These are phyloP conservation scores for Euwallacea similis DNA, from an alignment of 1,140 invertebrate genomes.

Conservation along the genomic window DNA sequence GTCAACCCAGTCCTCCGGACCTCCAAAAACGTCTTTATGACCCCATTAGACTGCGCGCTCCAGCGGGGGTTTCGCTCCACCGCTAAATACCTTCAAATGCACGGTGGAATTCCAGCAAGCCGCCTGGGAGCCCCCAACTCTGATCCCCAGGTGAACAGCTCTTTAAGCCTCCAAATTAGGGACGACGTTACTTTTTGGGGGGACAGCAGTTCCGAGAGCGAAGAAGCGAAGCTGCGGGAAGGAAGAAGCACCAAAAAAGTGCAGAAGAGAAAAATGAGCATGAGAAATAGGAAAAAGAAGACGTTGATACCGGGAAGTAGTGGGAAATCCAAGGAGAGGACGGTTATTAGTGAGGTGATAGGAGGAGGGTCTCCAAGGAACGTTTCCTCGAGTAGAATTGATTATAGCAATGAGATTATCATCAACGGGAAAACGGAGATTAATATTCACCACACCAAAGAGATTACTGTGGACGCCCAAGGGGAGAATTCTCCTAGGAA, in stretches of 20 bases:
- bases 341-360: constrained; percentile 21
- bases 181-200: constrained; percentile 49
- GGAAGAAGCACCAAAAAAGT: constrained; percentile 36
- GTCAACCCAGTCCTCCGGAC: constrained; percentile 83
- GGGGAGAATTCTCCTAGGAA: constrained; percentile 16
- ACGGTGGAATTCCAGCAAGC: constrained; percentile 79
- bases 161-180: constrained; percentile 45
- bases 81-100: constrained; percentile 90
- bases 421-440: constrained; percentile 48
- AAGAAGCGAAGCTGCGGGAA: constrained; percentile 40
- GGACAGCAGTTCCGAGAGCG: constrained; percentile 46
- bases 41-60: constrained; percentile 87
- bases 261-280: constrained; percentile 40
- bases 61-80: constrained; percentile 82
- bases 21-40: constrained; percentile 79
- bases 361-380: constrained; percentile 23
- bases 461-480: constrained; percentile 37
- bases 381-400: constrained; percentile 36
- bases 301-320: constrained; percentile 39
- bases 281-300: constrained; percentile 44
- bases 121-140: constrained; percentile 57
- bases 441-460: constrained; percentile 44
- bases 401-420: constrained; percentile 46
- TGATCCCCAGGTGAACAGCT: constrained; percentile 32
- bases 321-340: constrained; percentile 35